Evolutionary conservation across 2,113 vertebrate genomes (phyloP), one percentile per base, ranked within the genome.

Genomic region (Jacana jacana): DNA sequence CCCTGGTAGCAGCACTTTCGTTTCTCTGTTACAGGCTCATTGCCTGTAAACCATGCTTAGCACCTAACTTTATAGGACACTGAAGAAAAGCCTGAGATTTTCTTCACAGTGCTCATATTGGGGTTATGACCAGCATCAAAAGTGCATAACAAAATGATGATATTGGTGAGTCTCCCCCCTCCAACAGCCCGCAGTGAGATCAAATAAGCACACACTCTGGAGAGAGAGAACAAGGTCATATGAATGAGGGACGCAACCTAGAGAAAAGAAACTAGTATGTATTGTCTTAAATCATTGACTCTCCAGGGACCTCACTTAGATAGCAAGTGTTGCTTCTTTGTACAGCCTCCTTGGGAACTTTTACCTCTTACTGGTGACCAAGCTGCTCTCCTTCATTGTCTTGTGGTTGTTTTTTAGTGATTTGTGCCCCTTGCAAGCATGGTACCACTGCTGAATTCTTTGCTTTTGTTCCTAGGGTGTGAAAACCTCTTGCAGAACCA

Each of bases 161-260:
- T 27, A 48, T 8, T 0, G 17, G 4, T 28, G 76, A 88, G 25
- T 11, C 17, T 23, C 9, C 39, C 11, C 17, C 3, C 14, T 58
- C 27, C 31, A 23, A 13, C 19, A 82, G 40, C 63, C 24, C 1
- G 0, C 73, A 64, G 57, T 8, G 18, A 60, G 23, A 40, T 40
- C 0, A 1, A 65, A 17, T 40, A 33, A 81, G 51, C 46, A 64
- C 52, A 30, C 24, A 12, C 48, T 86, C 48, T 4, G 22, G 31
- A 81, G n/a, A 55, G 35, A 81, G 25, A 83, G 20, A 77, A 55
- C 12, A 35, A 33, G 17, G 30, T 77, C 48, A 20, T 18, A 8
- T 1, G 22, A 54, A 48, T 0, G 3, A 48, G 39, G 17, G 46
- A 65, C 2, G 1, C 0, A 2, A 17, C 27, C 63, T 31, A 51